Evolutionary conservation across 1,140 invertebrate species (phyloP).

Genomic region (Heliothis virescens): DNA sequence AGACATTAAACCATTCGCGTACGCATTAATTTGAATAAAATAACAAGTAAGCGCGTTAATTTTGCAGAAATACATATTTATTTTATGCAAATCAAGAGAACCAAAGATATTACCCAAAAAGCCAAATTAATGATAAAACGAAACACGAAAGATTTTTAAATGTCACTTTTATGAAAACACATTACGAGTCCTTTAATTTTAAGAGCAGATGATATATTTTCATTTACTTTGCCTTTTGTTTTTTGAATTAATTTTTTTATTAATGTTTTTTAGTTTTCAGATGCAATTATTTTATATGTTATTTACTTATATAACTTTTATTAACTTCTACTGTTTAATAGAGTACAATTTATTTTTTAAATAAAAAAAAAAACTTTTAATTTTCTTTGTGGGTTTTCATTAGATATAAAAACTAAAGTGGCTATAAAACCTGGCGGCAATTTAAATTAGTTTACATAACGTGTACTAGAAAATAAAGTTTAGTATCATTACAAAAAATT

Average conservation of each 20-base stretch:
- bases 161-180: slow-evolving; percentile 34
- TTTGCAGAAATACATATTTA: not conserved
- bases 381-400: not conserved
- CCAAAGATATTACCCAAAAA: not conserved
- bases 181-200: slow-evolving; percentile 30
- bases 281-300: not conserved
- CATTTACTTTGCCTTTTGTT: slow-evolving; percentile 2
- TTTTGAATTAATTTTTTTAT: not conserved
- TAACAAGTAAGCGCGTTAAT: not conserved
- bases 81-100: slow-evolving; percentile 2
- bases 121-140: not conserved
- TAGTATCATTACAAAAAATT: too few relatives aligned
- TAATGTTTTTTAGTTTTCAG: not conserved
- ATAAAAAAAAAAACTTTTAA: not conserved
- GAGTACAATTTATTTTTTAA: not conserved
- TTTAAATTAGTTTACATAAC: not conserved
- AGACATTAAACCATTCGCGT: slow-evolving; percentile 11
- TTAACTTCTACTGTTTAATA: not conserved
- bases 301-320: not conserved
- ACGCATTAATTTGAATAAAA: slow-evolving; percentile 9
- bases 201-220: slow-evolving; percentile 12
- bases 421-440: not conserved
- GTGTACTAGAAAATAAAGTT: not conserved
- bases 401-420: not conserved
- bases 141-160: slow-evolving; percentile 18